Conservation (phyloP, 2,113 vertebrate genomes). For the Chloroceryle aenea region DNA sequence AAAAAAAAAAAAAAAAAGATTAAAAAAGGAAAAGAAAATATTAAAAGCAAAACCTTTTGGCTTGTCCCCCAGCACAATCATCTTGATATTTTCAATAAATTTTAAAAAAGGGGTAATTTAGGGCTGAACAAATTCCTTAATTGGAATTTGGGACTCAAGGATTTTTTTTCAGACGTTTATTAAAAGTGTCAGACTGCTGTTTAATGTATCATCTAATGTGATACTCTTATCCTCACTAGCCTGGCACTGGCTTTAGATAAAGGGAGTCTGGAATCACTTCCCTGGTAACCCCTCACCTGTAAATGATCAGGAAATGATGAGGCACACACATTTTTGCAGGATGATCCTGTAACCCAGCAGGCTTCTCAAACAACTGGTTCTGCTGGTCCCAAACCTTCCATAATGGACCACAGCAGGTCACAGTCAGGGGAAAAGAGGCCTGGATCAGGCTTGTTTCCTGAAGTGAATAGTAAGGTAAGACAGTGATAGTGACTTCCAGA, state of each 20-base stretch:
- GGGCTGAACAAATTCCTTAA: not conserved
- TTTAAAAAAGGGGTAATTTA: not conserved
- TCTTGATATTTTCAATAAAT: not conserved
- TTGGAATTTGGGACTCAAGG: not conserved
- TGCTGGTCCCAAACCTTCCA: fast-evolving
- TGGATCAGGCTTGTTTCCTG: not conserved
- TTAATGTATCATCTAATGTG: not conserved
- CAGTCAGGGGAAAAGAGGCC: not conserved
- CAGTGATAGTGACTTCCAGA: not conserved
- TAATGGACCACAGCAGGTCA: not conserved
- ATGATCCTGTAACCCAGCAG: not conserved
- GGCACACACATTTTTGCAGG: fast-evolving
- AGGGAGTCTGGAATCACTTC: not conserved
- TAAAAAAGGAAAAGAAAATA: not conserved
- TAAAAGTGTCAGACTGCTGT: not conserved
- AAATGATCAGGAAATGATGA: not conserved
- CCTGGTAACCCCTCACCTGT: not conserved
- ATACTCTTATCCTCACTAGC: not conserved
- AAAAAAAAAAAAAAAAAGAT: not conserved
- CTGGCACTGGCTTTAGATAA: not conserved
- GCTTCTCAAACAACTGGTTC: not conserved
- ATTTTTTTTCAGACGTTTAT: not conserved
- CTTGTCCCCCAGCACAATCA: not conserved
- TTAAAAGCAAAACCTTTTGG: slow-evolving; percentile 18
- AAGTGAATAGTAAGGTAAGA: not conserved